Evolutionary conservation across 2,797 vertebrate genomes (phyloP).

Genomic region (Phalanger gymnotis): DNA sequence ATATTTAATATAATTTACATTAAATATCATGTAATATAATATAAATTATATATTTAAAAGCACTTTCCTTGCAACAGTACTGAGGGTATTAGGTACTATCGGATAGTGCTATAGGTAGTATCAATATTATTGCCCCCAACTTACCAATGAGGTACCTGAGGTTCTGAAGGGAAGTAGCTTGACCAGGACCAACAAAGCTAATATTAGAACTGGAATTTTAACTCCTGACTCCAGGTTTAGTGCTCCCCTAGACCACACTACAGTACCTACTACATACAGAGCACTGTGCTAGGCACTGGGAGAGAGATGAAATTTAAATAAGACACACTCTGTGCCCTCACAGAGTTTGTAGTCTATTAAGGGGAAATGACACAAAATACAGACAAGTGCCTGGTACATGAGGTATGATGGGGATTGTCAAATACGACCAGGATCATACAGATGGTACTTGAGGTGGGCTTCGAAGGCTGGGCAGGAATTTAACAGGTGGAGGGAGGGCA

Average conservation of each 20-base stretch:
- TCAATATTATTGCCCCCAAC: neutral
- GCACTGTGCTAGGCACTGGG: neutral
- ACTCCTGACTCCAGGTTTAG: neutral
- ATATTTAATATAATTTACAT: no score
- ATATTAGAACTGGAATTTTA: neutral
- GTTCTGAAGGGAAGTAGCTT: neutral
- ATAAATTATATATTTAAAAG: no score
- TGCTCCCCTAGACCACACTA: neutral
- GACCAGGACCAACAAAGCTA: neutral
- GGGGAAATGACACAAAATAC: neutral
- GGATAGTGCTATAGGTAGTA: no score
- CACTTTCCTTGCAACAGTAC: neutral
- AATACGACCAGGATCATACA: neutral
- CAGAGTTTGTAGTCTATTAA: neutral
- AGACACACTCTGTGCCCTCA: neutral
- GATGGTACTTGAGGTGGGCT: neutral
- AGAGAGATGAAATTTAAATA: neutral
- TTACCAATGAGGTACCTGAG: neutral
- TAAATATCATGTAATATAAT: no score
- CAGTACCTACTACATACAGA: neutral
- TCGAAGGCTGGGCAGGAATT: neutral
- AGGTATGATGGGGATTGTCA: neutral
- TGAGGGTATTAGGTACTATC: no score
- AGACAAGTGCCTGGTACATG: neutral
- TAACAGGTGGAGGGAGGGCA: neutral